Conservation (phyloP, 2,888 invertebrate species). For the Orthonychiurus folsomi region DNA sequence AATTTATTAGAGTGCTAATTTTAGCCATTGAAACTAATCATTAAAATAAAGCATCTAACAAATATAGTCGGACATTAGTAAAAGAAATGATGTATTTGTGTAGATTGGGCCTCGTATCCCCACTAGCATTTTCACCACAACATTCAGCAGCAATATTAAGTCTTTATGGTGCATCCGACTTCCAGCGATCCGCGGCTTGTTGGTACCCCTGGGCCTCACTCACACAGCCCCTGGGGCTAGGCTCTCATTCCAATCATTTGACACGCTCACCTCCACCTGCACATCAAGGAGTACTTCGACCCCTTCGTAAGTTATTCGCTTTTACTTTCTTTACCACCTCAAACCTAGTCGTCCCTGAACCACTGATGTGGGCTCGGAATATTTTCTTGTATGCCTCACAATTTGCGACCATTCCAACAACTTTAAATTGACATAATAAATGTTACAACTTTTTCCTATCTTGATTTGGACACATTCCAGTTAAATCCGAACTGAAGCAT, state of each 20-base stretch:
- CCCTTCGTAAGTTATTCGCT: slow-evolving; percentile 25
- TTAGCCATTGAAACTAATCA: too few species aligned
- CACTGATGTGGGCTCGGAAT: too few species aligned
- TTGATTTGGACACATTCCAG: slow-evolving; percentile 12
- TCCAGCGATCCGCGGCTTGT: slow-evolving; percentile 40
- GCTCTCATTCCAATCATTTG: slow-evolving; percentile 32
- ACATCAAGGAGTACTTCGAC: slow-evolving; percentile 39
- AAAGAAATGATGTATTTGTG: slow-evolving; percentile 36
- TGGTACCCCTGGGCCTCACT: slow-evolving; percentile 41
- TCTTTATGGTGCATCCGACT: slow-evolving; percentile 40
- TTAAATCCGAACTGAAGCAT: background rate
- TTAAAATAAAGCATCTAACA: background rate
- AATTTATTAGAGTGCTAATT: too few species aligned
- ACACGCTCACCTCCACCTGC: slow-evolving; percentile 39
- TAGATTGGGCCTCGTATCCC: slow-evolving; percentile 72
- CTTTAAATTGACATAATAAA: background rate
- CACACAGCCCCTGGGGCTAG: slow-evolving; percentile 36
- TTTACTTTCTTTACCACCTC: too few species aligned
- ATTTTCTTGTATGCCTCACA: too few species aligned
- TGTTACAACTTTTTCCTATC: slow-evolving; percentile 9
- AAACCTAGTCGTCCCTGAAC: too few species aligned
- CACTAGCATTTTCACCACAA: slow-evolving; percentile 48
- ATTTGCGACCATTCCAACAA: too few species aligned
- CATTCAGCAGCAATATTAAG: slow-evolving; percentile 40
- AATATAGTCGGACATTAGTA: background rate